Evolutionary conservation across 2,888 invertebrate species (phyloP).

Genomic region (Trachelus tabidus): DNA sequence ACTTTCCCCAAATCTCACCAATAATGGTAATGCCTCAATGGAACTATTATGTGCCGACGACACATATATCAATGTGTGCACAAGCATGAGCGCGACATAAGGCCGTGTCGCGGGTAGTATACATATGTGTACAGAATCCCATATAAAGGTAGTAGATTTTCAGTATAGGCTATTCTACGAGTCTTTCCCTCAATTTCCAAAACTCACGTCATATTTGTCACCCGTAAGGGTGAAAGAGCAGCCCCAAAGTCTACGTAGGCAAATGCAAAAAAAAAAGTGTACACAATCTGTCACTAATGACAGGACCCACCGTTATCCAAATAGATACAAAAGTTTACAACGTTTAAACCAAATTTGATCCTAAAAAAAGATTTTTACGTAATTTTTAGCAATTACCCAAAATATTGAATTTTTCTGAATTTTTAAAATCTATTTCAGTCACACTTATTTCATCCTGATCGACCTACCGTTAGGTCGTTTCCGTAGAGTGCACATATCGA

Average conservation of each 20-base stretch:
- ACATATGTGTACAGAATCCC: not conserved
- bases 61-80: constrained; percentile 57
- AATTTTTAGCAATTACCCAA: not conserved
- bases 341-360: not conserved
- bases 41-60: constrained; percentile 50
- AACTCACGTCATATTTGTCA: not conserved
- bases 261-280: not conserved
- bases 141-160: not conserved
- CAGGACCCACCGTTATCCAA: not conserved
- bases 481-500: constrained; percentile 63
- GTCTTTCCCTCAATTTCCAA: not conserved
- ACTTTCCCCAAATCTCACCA: constrained; percentile 64
- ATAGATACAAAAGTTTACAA: too few species aligned
- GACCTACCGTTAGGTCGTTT: constrained; percentile 52
- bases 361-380: not conserved
- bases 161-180: not conserved
- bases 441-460: constrained; percentile 57
- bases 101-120: constrained; percentile 18
- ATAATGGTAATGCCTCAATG: constrained; percentile 60
- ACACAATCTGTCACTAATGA: not conserved
- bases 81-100: constrained; percentile 46
- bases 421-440: not conserved
- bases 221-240: not conserved
- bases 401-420: too few species aligned
- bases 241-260: not conserved